Evolutionary conservation across 2,888 invertebrate genomes (phyloP).

Genomic region (Phasia obesa): DNA sequence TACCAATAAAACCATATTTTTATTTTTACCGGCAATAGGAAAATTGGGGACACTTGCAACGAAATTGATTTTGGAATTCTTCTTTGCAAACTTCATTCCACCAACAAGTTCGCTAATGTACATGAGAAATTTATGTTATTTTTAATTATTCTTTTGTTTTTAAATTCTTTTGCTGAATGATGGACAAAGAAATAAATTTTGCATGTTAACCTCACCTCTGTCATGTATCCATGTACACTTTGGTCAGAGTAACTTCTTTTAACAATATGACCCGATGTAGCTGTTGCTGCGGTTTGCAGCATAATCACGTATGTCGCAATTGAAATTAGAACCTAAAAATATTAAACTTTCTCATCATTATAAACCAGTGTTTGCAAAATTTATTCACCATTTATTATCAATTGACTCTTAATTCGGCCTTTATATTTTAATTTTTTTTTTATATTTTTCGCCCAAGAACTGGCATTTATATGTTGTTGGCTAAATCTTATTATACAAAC

Average conservation of each 20-base stretch:
- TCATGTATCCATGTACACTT: conserved; percentile 91
- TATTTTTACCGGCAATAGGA: conserved; percentile 88
- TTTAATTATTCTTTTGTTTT: too few species aligned
- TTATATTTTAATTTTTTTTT: neutral
- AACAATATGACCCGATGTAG: conserved; percentile 80
- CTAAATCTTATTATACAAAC: too few species aligned
- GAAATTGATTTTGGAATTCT: conserved; percentile 93
- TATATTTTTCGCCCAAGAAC: neutral
- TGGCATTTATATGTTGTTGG: neutral
- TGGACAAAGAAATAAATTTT: too few species aligned
- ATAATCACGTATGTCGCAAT: conserved; percentile 58
- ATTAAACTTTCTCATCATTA: neutral
- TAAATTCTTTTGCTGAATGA: too few species aligned
- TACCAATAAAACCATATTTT: too few species aligned
- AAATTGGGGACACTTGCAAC: conserved; percentile 94
- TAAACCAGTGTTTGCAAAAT: neutral
- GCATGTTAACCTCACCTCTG: conserved; percentile 87
- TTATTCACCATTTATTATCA: neutral
- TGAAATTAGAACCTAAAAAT: conserved; percentile 16
- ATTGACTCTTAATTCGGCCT: neutral
- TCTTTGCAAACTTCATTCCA: conserved; percentile 97
- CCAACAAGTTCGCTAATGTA: conserved; percentile 94
- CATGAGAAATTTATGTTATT: too few species aligned
- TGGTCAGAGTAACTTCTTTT: conserved; percentile 91
- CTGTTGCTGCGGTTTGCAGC: conserved; percentile 65